A percentile compares a stretch with the other conserved stretches of the same genome.
Conservation (phyloP, 92 coral and sea anemone species). For the Isaurus tuberculatus region DNA sequence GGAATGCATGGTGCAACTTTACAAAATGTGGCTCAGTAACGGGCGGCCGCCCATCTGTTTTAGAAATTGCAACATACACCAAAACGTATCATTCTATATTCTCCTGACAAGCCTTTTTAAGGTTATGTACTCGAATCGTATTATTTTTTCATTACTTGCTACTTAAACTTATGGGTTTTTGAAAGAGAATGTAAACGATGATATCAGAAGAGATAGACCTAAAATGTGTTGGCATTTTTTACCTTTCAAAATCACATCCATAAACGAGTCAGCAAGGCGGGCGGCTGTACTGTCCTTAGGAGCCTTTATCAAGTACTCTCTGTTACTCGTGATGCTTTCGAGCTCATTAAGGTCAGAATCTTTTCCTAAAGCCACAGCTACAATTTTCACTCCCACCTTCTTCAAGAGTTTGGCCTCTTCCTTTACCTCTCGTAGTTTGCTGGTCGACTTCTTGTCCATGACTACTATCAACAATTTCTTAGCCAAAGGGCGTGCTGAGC, state of each 20-base stretch:
- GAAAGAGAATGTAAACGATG: no score
- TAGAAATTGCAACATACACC: no score
- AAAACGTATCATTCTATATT: no score
- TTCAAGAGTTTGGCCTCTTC: conserved; percentile 63
- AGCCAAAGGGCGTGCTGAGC: conserved; percentile 70
- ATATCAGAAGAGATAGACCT: no score
- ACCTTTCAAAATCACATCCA: conserved; percentile 58
- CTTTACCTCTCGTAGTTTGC: conserved; percentile 56
- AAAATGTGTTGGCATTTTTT: no score
- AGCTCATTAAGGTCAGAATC: conserved; percentile 69
- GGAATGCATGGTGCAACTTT: no score
- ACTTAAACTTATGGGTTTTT: no score
- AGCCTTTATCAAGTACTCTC: conserved; percentile 69
- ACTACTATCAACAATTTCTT: conserved; percentile 80
- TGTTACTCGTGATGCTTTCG: conserved; percentile 65
- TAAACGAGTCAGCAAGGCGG: conserved; percentile 67
- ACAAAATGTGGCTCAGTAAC: no score
- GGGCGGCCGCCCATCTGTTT: no score
- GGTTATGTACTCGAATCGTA: no score
- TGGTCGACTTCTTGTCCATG: conserved; percentile 77
- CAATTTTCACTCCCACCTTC: conserved; percentile 68
- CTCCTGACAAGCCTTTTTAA: no score
- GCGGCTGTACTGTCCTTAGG: conserved; percentile 64
- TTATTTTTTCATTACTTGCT: no score
- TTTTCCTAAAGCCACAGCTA: conserved; percentile 83